A percentile compares a stretch with the other conserved stretches of the same genome.
These are phyloP conservation scores for Siniperca obscura DNA, from an alignment of 2,797 vertebrate genomes.

Conservation along the genomic window DNA sequence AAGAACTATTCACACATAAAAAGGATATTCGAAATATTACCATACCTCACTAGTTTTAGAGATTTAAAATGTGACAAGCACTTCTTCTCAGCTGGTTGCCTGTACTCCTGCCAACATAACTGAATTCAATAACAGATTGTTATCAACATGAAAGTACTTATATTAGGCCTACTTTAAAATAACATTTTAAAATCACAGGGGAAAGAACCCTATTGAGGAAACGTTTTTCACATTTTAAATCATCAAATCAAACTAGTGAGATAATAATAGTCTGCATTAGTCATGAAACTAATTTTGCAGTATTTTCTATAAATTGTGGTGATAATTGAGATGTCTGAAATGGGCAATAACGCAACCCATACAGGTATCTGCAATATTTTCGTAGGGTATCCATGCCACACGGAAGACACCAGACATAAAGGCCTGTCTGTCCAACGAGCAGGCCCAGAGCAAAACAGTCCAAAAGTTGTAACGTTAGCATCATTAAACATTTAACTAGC, in stretches of 20 bases:
- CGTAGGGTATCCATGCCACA: neutral
- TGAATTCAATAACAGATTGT: neutral
- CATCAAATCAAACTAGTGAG: neutral
- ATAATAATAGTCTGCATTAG: neutral
- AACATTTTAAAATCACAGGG: neutral
- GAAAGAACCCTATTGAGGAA: neutral
- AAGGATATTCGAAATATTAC: too few relatives aligned
- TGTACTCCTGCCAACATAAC: neutral
- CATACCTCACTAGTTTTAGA: neutral
- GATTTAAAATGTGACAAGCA: neutral
- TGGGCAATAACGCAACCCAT: neutral
- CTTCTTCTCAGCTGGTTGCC: constrained; percentile 7
- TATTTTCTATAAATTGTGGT: too few relatives aligned
- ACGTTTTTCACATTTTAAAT: neutral
- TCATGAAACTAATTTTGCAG: rapidly evolving
- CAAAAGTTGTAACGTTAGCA: neutral
- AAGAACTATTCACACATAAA: neutral
- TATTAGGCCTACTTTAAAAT: neutral
- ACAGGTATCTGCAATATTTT: neutral
- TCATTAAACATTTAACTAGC: neutral
- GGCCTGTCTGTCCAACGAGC: neutral
- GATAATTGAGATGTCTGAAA: neutral
- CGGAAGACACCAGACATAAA: neutral
- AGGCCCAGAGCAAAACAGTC: too few relatives aligned
- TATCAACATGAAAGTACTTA: neutral